Percentiles rank a stretch among this genome's conserved stretches.
phyloP scores from a whole-genome alignment of 1,140 invertebrate species.

The Procambarus virginalis region DNA sequence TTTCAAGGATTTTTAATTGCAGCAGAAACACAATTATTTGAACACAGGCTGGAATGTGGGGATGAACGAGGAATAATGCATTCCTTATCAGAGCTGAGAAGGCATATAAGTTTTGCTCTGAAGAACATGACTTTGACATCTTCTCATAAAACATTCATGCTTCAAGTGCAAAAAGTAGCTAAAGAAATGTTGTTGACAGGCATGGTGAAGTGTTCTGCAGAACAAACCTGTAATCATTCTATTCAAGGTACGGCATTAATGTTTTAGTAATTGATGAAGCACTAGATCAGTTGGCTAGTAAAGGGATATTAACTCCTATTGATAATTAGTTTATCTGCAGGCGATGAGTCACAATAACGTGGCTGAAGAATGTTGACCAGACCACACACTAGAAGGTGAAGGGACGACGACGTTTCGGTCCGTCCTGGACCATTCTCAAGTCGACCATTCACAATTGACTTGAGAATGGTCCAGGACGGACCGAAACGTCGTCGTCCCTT shows the following conservation, averaged over 20 bases:
- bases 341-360: no score
- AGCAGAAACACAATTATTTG: conserved; percentile 2
- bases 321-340: no score
- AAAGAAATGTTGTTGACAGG: not conserved
- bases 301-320: no score
- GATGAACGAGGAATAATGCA: not conserved
- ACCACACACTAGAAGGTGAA: no score
- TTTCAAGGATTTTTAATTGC: not conserved
- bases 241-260: not conserved
- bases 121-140: not conserved
- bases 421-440: no score
- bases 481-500: no score
- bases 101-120: not conserved
- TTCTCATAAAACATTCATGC: not conserved
- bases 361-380: no score
- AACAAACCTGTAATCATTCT: not conserved
- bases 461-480: no score
- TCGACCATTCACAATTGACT: no score
- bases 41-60: not conserved
- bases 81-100: not conserved
- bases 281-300: no score
- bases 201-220: not conserved
- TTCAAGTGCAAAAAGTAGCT: not conserved
- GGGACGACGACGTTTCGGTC: no score
- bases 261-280: no score